These are phyloP conservation scores for Hyles vespertilio DNA, from an alignment of 1,140 invertebrate genomes.

Conservation along the genomic window DNA sequence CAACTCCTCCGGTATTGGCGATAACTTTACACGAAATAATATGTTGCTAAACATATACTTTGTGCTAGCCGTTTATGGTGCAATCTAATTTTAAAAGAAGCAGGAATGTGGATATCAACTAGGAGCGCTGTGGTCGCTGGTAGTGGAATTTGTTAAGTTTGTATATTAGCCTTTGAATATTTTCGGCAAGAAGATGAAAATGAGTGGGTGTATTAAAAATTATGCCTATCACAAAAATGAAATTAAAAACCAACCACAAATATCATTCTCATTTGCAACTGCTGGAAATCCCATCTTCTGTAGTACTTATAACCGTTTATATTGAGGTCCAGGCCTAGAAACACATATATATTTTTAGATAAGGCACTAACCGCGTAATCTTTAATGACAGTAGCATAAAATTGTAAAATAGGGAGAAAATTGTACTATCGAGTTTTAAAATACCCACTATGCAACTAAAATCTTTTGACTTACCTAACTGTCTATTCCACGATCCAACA, in stretches of 20 bases:
- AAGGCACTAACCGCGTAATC: too few species aligned
- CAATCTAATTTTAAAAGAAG: not conserved
- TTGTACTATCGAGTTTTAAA: too few species aligned
- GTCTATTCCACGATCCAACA: too few species aligned
- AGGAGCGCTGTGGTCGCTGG: not conserved
- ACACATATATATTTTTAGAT: not conserved
- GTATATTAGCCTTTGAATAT: not conserved
- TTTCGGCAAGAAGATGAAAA: not conserved
- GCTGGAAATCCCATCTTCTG: constrained; percentile 40
- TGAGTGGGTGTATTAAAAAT: constrained; percentile 1
- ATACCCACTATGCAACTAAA: too few species aligned
- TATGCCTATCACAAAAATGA: constrained; percentile 7
- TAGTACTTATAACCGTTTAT: constrained; percentile 41
- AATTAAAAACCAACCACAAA: constrained; percentile 29
- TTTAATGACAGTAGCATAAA: too few species aligned
- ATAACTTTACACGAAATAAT: constrained; percentile 10
- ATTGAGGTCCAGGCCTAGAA: constrained; percentile 22
- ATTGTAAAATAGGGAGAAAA: too few species aligned
- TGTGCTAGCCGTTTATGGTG: too few species aligned
- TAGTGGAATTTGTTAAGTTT: not conserved
- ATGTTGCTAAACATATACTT: too few species aligned
- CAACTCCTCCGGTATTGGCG: constrained; percentile 26
- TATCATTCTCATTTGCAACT: constrained; percentile 33
- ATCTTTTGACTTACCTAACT: too few species aligned
- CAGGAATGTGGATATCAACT: not conserved